Base-by-base conservation (phyloP, 2,113 vertebrate genomes). In the Pyrgilauda ruficollis region DNA sequence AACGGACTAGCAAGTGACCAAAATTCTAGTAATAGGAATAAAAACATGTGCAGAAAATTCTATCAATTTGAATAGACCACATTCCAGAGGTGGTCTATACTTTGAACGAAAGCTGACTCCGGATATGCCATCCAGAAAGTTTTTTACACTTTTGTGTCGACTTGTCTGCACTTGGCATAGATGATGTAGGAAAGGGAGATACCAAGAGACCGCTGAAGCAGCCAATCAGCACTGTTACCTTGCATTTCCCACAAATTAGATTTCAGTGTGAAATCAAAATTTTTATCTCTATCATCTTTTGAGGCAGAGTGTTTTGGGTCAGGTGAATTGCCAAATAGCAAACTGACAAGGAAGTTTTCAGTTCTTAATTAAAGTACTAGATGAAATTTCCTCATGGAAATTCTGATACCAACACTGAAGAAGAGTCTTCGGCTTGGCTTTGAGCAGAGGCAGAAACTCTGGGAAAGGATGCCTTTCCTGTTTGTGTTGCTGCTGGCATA, bases 401-500 rank as follows among this genome's bases (percentile, higher is more conserved):
- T 44, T 67, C 44, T 55, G 22, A 56, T 55, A 39, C 9, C 0
- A 1, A 9, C 21, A 41, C 13, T 30, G 47, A 74, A 20, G 33
- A 84, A 41, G 14, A 52, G 19, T 18, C 14, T 72, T 93, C 61
- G 37, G 13, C 30, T 82, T 26, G 52, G 10, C 46, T 7, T 3
- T 43, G 47, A 55, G 33, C 14, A 74, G 77, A 50, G 16, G 11
- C 39, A 87, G 56, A 74, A 86, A 62, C 5, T 26, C 31, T 50
- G 26, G 15, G 37, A 39, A 73, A 74, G 7, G 30, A 35, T n/a
- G 68, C 13, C 7, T 11, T 89, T 89, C 19, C 13, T n/a, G 24
- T 24, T 33, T 5, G 3, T 1, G 0, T 2, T 70, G 64, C 11
- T 78, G 35, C 9, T 63, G 18, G 7, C 62, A 5, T 31, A 21